Conservation (phyloP, 1,140 invertebrate species). For the Sweltsa coloradensis region DNA sequence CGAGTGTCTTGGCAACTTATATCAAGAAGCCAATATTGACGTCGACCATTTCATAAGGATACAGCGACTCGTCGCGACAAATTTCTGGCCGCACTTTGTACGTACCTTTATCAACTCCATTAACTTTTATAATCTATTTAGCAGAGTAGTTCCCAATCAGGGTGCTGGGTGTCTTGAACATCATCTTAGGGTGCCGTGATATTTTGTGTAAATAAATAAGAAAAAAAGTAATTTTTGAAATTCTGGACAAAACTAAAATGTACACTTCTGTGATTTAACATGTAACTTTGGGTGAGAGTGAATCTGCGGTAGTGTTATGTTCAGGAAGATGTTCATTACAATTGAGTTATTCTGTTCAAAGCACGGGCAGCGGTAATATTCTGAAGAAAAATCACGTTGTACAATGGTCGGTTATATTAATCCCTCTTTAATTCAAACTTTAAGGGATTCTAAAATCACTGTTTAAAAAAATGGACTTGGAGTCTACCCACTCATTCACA, state of each 20-base stretch:
- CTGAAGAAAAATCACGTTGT: no score
- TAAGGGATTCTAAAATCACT: no score
- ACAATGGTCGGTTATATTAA: no score
- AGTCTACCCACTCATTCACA: no score
- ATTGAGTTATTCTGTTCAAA: no score
- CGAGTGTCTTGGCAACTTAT: slow-evolving; percentile 38
- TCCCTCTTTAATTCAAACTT: no score
- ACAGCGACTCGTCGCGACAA: slow-evolving; percentile 28
- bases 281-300: no score
- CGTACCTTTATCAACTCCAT: slow-evolving; percentile 14
- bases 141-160: background rate
- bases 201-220: background rate
- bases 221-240: slow-evolving; percentile 4
- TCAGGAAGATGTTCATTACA: no score
- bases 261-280: background rate
- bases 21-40: slow-evolving; percentile 34
- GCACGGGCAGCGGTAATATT: no score
- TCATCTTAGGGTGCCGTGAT: background rate
- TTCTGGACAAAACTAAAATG: background rate
- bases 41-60: slow-evolving; percentile 31
- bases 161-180: no score
- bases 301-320: no score
- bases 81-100: slow-evolving; percentile 30
- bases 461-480: no score
- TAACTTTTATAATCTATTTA: slow-evolving; percentile 9